Evolutionary conservation across 2,888 invertebrate genomes (phyloP), one percentile per base, ranked within the genome.

Genomic region (Hedya salicella): DNA sequence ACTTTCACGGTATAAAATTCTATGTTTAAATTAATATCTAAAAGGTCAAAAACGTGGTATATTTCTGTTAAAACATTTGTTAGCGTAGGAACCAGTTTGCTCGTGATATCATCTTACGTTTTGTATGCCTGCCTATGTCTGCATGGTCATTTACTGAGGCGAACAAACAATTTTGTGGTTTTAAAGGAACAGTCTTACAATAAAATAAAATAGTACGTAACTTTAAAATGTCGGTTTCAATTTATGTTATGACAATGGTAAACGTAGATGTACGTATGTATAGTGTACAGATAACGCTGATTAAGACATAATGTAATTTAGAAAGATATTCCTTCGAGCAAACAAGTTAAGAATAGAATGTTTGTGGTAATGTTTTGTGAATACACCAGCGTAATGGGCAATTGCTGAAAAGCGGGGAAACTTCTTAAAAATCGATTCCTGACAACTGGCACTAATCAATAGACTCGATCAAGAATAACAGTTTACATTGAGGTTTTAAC

Each of bases 71-170:
- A 46, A 52, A 36, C 39, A 32, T 57, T 49, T 14, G 60, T 65
- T 48, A 17, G 25, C 42, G 50, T 40, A 25, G 40, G 48, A 66
- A 66, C 66, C 61, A 48, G 66, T 66, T 66, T 61, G 19, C 30
- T 54, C 53, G 21, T 66, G 66, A 66, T 66, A 66, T 66, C 66
- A 66, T 61, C 66, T 66, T 66, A 42, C 65, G 59, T 65, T 59
- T 65, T 65, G 54, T 63, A 36, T 42, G 49, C 52, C 59, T 42
- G 57, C 42, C 44, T 46, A 52, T 52, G 53, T 60, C 60, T 32
- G 42, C 54, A 54, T 40, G 60, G 53, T 60, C 30, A 13, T 36
- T 53, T 56, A 46, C 53, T 53, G 39, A 30, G 52, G 57, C 39
- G 46, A 17, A 25, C 40, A 36, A 52, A 48, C 59, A 25, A 25